phyloP scores from a whole-genome alignment of 2,797 vertebrate species.

The Rhinella marina region DNA sequence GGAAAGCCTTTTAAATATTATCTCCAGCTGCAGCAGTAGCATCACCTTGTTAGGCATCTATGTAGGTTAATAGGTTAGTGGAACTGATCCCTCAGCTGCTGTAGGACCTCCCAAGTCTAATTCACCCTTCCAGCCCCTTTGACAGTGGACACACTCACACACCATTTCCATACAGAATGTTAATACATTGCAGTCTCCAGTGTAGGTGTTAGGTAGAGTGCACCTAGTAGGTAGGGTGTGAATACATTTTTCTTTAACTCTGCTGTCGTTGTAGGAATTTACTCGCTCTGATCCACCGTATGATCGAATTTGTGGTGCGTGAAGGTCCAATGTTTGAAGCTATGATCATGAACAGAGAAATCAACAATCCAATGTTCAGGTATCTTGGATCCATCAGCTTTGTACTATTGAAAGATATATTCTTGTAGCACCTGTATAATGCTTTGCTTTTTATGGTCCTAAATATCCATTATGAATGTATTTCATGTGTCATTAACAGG shows the following conservation, averaged over 20 bases:
- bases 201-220: constrained; percentile 76
- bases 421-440: neutral
- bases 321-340: constrained; percentile 99
- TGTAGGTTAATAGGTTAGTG: neutral
- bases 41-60: neutral
- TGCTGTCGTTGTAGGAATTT: constrained; percentile 99
- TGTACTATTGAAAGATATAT: neutral
- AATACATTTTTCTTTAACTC: constrained; percentile 99
- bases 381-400: constrained; percentile 58
- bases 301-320: constrained; percentile 99
- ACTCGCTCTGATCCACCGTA: constrained; percentile 99
- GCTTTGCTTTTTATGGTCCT: neutral
- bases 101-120: neutral
- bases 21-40: neutral
- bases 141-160: neutral
- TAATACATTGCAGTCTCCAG: constrained; percentile 66
- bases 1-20: neutral
- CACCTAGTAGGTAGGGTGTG: constrained; percentile 85
- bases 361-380: constrained; percentile 99
- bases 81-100: neutral
- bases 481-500: constrained; percentile 71
- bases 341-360: constrained; percentile 99
- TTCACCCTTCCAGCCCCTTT: neutral
- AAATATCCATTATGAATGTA: neutral
- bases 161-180: constrained; percentile 54